Evolutionary conservation across 2,888 invertebrate species (phyloP).

Genomic region (Silvanus unidentatus): DNA sequence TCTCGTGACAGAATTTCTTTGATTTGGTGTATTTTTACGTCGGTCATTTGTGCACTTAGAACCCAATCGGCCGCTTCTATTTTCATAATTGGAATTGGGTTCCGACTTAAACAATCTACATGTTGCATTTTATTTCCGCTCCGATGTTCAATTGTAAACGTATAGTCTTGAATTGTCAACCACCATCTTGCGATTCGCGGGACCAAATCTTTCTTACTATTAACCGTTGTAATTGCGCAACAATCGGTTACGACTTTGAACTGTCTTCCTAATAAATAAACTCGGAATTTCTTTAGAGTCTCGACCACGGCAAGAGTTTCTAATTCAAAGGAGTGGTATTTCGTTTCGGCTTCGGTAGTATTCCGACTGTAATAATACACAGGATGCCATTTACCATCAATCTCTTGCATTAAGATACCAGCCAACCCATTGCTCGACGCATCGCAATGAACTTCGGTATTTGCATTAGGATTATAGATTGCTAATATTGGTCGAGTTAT

Average conservation of each 20-base stretch:
- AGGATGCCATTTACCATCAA: slow-evolving; percentile 21
- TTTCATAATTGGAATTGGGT: slow-evolving; percentile 11
- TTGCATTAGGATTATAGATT: slow-evolving; percentile 17
- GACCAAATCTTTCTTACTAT: slow-evolving; percentile 27
- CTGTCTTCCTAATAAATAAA: slow-evolving; percentile 28
- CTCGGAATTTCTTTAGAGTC: slow-evolving; percentile 31
- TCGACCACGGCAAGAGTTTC: slow-evolving; percentile 36
- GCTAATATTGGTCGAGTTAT: slow-evolving; percentile 16
- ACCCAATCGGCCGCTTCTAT: slow-evolving; percentile 19
- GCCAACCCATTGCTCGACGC: slow-evolving; percentile 24
- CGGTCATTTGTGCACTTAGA: slow-evolving; percentile 15
- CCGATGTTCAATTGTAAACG: slow-evolving; percentile 16
- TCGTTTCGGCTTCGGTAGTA: slow-evolving; percentile 30
- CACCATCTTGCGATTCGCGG: slow-evolving; percentile 29
- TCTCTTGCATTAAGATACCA: slow-evolving; percentile 27
- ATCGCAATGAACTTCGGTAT: slow-evolving; percentile 30
- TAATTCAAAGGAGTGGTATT: slow-evolving; percentile 36
- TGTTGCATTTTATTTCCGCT: slow-evolving; percentile 14
- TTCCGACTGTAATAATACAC: slow-evolving; percentile 34
- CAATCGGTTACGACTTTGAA: slow-evolving; percentile 36
- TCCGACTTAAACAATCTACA: slow-evolving; percentile 20
- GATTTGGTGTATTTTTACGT: slow-evolving; percentile 11
- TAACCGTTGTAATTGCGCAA: slow-evolving; percentile 26
- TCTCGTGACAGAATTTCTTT: slow-evolving; percentile 7
- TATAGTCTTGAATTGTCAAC: slow-evolving; percentile 15